These are phyloP conservation scores for Phataginus tricuspis DNA, from an alignment of 2,797 vertebrate species.

Conservation along the genomic window DNA sequence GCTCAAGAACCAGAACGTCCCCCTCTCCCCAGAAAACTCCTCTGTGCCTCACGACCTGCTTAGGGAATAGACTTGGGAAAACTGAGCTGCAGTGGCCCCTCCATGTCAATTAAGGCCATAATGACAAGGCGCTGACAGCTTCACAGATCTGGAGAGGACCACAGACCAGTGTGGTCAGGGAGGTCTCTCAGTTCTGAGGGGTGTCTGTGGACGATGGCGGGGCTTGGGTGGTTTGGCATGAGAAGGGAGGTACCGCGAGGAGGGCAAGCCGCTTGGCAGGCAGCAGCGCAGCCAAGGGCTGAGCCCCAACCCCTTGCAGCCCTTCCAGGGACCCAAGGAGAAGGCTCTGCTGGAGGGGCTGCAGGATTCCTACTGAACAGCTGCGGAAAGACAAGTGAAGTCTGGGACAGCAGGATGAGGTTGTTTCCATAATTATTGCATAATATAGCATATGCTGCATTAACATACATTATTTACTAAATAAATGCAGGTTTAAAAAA, in stretches of 20 bases:
- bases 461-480: conserved; percentile 82
- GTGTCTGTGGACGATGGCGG: background rate
- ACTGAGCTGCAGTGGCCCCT: background rate
- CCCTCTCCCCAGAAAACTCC: background rate
- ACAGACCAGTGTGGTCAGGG: fast-evolving
- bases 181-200: background rate
- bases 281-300: background rate
- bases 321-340: background rate
- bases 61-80: background rate
- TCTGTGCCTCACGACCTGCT: background rate
- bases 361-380: background rate
- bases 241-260: background rate
- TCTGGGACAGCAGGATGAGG: background rate
- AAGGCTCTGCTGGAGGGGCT: background rate
- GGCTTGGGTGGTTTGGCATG: background rate
- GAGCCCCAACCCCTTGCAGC: background rate
- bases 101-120: background rate
- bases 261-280: too few relatives aligned
- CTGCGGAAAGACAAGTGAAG: background rate
- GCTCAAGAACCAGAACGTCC: background rate
- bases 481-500: conserved; percentile 73
- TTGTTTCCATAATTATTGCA: conserved; percentile 69
- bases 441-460: conserved; percentile 66
- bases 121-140: background rate
- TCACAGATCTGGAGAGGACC: background rate